These are phyloP conservation scores for Rhimphoctona megacephalus DNA, from an alignment of 2,888 invertebrate species.

Conservation along the genomic window DNA sequence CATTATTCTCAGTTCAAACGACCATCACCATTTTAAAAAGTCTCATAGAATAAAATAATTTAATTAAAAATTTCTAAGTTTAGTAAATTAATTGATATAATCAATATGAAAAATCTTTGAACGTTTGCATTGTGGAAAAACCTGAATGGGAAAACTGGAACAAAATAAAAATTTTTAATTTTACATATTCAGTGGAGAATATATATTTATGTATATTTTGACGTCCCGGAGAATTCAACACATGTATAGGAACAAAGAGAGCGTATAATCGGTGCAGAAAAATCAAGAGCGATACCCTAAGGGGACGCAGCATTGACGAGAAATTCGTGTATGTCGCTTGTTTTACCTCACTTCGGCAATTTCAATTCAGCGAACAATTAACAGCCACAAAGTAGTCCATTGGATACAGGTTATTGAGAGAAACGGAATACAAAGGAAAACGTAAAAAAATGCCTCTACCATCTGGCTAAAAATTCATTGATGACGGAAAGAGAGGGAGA, in stretches of 20 bases:
- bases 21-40: too few relatives aligned
- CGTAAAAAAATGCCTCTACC: conserved; percentile 13
- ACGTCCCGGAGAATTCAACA: background rate
- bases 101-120: background rate
- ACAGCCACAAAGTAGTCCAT: conserved; percentile 35
- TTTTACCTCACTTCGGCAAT: conserved; percentile 21
- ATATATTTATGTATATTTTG: background rate
- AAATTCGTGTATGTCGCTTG: conserved; percentile 12
- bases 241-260: background rate
- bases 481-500: background rate
- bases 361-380: conserved; percentile 50
- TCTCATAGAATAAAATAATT: too few relatives aligned
- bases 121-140: background rate
- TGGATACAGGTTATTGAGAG: background rate
- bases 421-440: conserved; percentile 26
- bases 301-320: background rate
- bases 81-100: background rate
- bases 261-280: conserved; percentile 7
- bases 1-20: too few relatives aligned
- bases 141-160: background rate
- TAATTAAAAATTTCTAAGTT: background rate
- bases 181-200: background rate
- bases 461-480: background rate
- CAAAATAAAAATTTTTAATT: background rate
- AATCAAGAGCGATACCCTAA: conserved; percentile 24